Percentiles rank a stretch among this genome's conserved stretches.
Conservation (phyloP, 2,888 invertebrate genomes). For the Diplazon laetatorius region DNA sequence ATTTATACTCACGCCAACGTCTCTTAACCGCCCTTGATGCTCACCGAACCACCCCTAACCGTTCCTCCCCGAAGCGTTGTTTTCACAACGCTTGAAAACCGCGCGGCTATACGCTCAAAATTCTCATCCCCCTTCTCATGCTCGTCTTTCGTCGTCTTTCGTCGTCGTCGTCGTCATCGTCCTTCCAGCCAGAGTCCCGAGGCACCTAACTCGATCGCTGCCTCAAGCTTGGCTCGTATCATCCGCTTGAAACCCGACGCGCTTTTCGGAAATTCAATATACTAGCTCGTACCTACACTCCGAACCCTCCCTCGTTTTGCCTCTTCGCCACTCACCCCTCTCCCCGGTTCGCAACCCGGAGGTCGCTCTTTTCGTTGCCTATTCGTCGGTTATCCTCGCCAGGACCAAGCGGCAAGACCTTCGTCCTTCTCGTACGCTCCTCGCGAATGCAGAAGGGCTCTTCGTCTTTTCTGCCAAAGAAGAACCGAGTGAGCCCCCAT, state of each 20-base stretch:
- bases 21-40: constrained; percentile 26
- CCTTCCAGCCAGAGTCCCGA: constrained; percentile 48
- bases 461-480: constrained; percentile 21
- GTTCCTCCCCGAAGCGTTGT: constrained; percentile 60
- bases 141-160: constrained; percentile 36
- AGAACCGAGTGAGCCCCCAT: constrained; percentile 12
- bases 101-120: constrained; percentile 13
- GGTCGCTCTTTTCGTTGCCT: constrained; percentile 31
- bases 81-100: constrained; percentile 60
- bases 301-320: constrained; percentile 29
- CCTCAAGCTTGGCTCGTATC: constrained; percentile 74
- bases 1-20: constrained; percentile 46
- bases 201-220: constrained; percentile 74
- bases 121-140: constrained; percentile 28
- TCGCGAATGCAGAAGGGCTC: constrained; percentile 26
- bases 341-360: background rate
- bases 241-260: constrained; percentile 77
- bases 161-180: constrained; percentile 40
- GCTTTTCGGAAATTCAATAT: constrained; percentile 80
- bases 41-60: constrained; percentile 35
- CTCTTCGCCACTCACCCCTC: constrained; percentile 25
- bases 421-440: background rate
- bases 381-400: constrained; percentile 31
- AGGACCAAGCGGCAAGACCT: constrained; percentile 22
- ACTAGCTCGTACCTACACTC: constrained; percentile 60